Evolutionary conservation across 2,113 vertebrate species (phyloP).

Genomic region (Eublepharis macularius): DNA sequence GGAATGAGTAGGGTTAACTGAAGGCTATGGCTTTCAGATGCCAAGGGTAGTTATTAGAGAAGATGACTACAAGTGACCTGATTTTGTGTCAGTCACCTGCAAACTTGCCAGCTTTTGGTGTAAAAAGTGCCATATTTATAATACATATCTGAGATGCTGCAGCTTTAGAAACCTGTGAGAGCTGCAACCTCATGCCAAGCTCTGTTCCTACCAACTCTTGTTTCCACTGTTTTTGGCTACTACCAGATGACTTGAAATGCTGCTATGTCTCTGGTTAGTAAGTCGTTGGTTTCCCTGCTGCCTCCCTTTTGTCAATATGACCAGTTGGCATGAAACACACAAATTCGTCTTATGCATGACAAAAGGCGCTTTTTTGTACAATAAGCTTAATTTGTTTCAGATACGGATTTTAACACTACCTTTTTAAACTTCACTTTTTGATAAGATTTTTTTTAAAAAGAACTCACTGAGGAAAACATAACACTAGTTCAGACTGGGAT

Average conservation of each 20-base stretch:
- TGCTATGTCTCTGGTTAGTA: constrained; percentile 58
- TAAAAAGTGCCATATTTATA: constrained; percentile 74
- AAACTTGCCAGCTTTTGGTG: constrained; percentile 57
- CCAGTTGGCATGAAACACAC: constrained; percentile 58
- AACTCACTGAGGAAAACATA: constrained; percentile 49
- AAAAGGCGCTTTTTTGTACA: constrained; percentile 27
- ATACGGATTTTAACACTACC: constrained; percentile 53
- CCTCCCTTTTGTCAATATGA: constrained; percentile 37
- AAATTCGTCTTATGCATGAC: constrained; percentile 50
- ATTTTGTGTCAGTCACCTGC: constrained; percentile 38
- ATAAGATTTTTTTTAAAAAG: constrained; percentile 61
- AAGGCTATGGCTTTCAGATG: constrained; percentile 44
- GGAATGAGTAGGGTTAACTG: constrained; percentile 18
- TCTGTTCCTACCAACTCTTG: constrained; percentile 66
- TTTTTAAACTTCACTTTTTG: constrained; percentile 57
- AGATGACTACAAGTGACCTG: constrained; percentile 40
- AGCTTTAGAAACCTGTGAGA: constrained; percentile 47
- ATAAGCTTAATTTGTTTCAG: constrained; percentile 49
- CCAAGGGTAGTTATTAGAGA: constrained; percentile 25
- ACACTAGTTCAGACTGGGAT: constrained; percentile 40
- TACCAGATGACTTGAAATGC: constrained; percentile 66
- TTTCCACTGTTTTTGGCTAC: constrained; percentile 58
- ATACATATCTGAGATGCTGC: constrained; percentile 67
- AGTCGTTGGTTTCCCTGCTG: constrained; percentile 47
- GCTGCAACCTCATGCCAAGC: constrained; percentile 58